A percentile compares a stretch with the other conserved stretches of the same genome.
These are phyloP conservation scores for Tenthredo notha DNA, from an alignment of 2,888 invertebrate genomes.

Conservation along the genomic window DNA sequence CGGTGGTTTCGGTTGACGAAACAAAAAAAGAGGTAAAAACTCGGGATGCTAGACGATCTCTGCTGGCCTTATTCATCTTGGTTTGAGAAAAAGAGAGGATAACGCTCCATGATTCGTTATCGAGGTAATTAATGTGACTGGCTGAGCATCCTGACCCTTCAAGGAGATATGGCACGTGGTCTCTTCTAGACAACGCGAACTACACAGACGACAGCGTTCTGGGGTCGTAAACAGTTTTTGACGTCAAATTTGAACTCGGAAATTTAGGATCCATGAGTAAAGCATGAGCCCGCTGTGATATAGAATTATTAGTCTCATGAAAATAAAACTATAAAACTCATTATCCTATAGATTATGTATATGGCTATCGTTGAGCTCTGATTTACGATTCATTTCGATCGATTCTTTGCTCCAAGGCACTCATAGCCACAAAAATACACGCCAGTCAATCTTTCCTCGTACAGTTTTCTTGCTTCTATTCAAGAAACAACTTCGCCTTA, in stretches of 20 bases:
- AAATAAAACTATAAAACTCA: constrained; percentile 5
- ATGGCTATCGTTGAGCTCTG: neutral
- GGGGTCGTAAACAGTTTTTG: constrained; percentile 4
- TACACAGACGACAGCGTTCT: constrained; percentile 3
- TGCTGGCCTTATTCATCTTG: constrained; percentile 37
- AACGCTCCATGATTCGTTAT: constrained; percentile 51
- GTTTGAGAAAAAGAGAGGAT: constrained; percentile 4
- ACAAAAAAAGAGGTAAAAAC: neutral
- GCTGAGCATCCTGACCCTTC: constrained; percentile 42
- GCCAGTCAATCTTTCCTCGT: neutral
- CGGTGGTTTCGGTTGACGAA: constrained; percentile 20
- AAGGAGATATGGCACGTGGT: constrained; percentile 47
- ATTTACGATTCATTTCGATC: constrained; percentile 26
- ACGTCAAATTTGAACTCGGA: constrained; percentile 24
- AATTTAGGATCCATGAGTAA: neutral
- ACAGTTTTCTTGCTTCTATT: neutral
- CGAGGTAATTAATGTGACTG: constrained; percentile 50
- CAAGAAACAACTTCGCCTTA: neutral
- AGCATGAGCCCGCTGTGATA: neutral
- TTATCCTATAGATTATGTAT: constrained; percentile 2
- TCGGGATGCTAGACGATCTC: constrained; percentile 18
- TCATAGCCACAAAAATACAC: neutral
- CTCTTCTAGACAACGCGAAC: constrained; percentile 24
- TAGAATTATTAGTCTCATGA: constrained; percentile 19
- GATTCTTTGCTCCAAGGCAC: neutral